These are phyloP conservation scores for Mesoligia furuncula DNA, from an alignment of 2,888 invertebrate genomes.

Conservation along the genomic window DNA sequence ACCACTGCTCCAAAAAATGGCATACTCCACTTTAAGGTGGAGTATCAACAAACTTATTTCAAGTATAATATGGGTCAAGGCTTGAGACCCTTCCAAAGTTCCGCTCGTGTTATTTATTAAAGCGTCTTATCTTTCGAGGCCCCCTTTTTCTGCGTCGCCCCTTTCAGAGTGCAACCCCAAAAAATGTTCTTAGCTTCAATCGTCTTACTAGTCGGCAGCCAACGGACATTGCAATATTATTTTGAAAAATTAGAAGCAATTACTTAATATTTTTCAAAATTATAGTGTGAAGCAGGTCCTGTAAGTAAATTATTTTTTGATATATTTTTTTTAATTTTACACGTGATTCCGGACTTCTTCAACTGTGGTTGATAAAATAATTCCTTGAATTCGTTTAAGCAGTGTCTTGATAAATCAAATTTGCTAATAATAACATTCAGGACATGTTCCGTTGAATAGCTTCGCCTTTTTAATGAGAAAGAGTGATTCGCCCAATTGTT, in stretches of 20 bases:
- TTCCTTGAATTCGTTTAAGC: background rate
- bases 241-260: background rate
- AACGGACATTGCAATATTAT: background rate
- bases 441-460: too few relatives aligned
- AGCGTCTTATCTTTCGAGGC: constrained; percentile 38
- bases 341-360: background rate
- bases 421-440: too few relatives aligned
- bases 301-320: background rate
- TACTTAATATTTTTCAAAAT: background rate
- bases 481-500: too few relatives aligned
- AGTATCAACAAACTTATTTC: background rate
- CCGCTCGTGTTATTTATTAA: constrained; percentile 49
- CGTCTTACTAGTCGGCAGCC: background rate
- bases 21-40: too few relatives aligned
- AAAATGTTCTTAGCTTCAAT: constrained; percentile 28
- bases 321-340: too few relatives aligned
- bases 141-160: constrained; percentile 45
- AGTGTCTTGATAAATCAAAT: background rate
- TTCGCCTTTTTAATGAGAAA: too few relatives aligned
- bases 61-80: constrained; percentile 52
- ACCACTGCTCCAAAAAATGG: background rate
- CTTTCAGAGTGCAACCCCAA: constrained; percentile 29
- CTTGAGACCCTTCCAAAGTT: constrained; percentile 20
- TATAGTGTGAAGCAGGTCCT: background rate
- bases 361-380: background rate